phyloP scores from a whole-genome alignment of 2,888 invertebrate species.

The Lepidonotus clava region DNA sequence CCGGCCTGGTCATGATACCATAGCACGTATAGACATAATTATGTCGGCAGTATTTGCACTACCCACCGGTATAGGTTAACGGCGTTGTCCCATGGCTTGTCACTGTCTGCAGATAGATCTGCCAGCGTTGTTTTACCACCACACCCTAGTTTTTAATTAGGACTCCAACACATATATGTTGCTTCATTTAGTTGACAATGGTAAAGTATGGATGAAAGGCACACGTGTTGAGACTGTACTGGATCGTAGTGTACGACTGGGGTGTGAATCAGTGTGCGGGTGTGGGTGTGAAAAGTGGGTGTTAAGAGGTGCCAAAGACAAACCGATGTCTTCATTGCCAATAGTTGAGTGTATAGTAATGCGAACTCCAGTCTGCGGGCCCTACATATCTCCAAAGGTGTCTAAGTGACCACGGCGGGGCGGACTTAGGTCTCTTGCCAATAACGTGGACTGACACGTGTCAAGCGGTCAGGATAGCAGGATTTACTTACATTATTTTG shows the following conservation, averaged over 20 bases:
- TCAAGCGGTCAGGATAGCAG: not conserved
- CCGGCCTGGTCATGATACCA: no score
- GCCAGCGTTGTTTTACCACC: no score
- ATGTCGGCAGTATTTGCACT: not conserved
- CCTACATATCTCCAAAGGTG: not conserved
- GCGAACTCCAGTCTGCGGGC: not conserved
- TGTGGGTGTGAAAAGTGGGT: not conserved
- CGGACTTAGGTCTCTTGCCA: conserved; percentile 1
- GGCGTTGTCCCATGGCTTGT: no score
- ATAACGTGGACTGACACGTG: not conserved
- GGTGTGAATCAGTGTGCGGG: not conserved
- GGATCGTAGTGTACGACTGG: not conserved
- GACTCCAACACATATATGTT: no score
- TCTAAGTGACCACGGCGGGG: not conserved
- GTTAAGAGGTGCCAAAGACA: conserved; percentile 3
- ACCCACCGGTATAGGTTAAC: conserved; percentile 23
- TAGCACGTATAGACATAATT: no score
- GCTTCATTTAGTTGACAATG: not conserved
- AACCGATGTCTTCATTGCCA: conserved; percentile 2
- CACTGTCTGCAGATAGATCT: no score
- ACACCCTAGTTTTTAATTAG: no score
- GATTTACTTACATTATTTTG: not conserved
- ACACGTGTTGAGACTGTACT: not conserved
- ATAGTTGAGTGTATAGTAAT: not conserved
- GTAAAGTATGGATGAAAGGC: not conserved